Evolutionary conservation across 1,140 invertebrate species (phyloP).

Genomic region (Diploscapter pachys): DNA sequence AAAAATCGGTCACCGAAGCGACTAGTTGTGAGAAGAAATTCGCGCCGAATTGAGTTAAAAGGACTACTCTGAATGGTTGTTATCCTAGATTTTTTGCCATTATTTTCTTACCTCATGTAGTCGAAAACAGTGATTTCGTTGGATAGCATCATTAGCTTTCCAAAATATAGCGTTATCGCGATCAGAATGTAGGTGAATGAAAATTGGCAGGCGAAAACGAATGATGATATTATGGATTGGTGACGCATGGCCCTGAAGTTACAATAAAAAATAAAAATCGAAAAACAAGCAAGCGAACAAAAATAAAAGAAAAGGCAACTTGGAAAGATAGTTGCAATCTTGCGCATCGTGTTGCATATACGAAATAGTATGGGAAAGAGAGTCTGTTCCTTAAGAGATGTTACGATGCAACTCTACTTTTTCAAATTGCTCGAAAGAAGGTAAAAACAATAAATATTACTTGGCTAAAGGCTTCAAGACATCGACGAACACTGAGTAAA

Average conservation of each 20-base stretch:
- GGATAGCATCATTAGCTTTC: slow-evolving; percentile 51
- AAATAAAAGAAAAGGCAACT: slow-evolving; percentile 6
- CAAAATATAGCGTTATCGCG: slow-evolving; percentile 50
- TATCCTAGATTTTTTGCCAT: background rate
- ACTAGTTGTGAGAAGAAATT: slow-evolving; percentile 56
- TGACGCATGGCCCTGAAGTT: slow-evolving; percentile 52
- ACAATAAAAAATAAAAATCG: slow-evolving; percentile 54
- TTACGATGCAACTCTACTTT: too few relatives aligned
- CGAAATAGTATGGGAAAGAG: too few relatives aligned
- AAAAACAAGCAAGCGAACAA: slow-evolving; percentile 54
- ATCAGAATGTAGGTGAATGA: slow-evolving; percentile 55
- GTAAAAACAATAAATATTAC: background rate
- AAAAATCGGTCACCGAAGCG: slow-evolving; percentile 51
- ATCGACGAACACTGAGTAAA: slow-evolving; percentile 47
- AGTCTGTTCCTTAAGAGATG: too few relatives aligned
- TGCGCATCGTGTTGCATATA: too few relatives aligned
- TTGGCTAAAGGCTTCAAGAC: slow-evolving; percentile 47
- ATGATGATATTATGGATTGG: slow-evolving; percentile 48
- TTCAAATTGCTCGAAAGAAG: too few relatives aligned
- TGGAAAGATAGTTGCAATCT: too few relatives aligned
- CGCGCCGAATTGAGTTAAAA: slow-evolving; percentile 55
- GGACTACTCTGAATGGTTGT: slow-evolving; percentile 44
- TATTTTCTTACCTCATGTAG: slow-evolving; percentile 42
- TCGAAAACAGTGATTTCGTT: slow-evolving; percentile 57
- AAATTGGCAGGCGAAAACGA: slow-evolving; percentile 57